A percentile compares a stretch with the other conserved stretches of the same genome.
Conservation (phyloP, 2,797 vertebrate genomes). For the Pitangus sulphuratus region DNA sequence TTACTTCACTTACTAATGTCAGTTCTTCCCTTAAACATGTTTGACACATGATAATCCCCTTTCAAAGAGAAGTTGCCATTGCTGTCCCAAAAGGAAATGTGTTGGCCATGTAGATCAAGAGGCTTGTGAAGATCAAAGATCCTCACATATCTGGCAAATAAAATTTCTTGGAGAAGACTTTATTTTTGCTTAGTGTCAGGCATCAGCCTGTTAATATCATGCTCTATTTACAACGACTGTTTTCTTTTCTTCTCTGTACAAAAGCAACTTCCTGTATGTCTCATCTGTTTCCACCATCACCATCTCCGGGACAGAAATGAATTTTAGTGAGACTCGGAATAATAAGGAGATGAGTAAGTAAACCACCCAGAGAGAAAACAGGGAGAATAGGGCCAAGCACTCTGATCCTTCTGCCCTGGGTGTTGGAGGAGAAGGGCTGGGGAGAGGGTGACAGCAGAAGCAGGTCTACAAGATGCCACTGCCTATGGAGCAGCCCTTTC, state of each 20-base stretch:
- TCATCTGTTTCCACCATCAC: slow-evolving; percentile 28
- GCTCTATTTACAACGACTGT: neutral
- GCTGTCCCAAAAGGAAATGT: neutral
- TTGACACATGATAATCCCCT: neutral
- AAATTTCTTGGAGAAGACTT: slow-evolving; percentile 8
- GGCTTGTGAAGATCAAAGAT: neutral
- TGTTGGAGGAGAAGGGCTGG: neutral
- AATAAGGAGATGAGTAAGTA: neutral
- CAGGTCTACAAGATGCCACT: fast-evolving
- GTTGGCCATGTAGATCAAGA: neutral
- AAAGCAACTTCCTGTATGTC: slow-evolving; percentile 49
- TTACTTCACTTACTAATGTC: neutral
- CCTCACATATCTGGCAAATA: neutral
- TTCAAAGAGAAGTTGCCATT: neutral
- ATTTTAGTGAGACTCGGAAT: neutral
- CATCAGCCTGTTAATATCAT: neutral
- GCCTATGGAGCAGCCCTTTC: neutral
- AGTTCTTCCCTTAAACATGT: neutral
- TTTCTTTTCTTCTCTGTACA: slow-evolving; percentile 2
- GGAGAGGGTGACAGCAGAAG: neutral
- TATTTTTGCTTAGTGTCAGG: slow-evolving; percentile 10
- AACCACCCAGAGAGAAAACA: neutral
- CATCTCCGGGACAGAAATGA: neutral
- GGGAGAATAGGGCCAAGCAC: neutral
- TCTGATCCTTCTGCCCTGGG: neutral